Percentiles rank a stretch among this genome's conserved stretches.
These are phyloP conservation scores for Hyphantria cunea DNA, from an alignment of 1,140 invertebrate genomes.

Conservation along the genomic window DNA sequence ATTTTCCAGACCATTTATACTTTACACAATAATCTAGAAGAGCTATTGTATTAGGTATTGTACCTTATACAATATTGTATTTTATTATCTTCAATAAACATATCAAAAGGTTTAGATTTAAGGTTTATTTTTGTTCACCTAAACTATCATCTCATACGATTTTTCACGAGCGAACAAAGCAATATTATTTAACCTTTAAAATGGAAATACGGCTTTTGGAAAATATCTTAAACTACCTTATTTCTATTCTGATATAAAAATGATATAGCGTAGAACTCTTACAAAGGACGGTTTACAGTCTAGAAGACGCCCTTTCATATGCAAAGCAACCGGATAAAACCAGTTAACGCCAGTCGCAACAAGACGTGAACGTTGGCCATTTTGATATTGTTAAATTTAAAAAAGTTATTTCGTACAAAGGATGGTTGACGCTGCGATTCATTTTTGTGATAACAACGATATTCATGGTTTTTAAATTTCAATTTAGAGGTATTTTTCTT, in stretches of 20 bases:
- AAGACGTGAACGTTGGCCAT: constrained; percentile 20
- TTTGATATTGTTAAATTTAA: constrained; percentile 15
- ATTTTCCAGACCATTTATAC: neutral
- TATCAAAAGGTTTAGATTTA: too few species aligned
- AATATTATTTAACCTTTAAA: too few species aligned
- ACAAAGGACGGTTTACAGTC: constrained; percentile 20
- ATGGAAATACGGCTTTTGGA: neutral
- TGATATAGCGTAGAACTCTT: constrained; percentile 15
- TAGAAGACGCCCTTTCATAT: constrained; percentile 27
- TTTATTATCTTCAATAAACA: too few species aligned
- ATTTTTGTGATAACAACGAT: constrained; percentile 13
- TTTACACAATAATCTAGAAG: neutral
- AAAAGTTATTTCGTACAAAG: constrained; percentile 15
- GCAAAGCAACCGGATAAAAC: constrained; percentile 25
- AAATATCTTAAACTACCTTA: neutral
- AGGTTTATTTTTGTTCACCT: too few species aligned
- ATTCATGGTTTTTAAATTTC: neutral
- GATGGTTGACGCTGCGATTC: constrained; percentile 5
- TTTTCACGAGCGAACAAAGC: too few species aligned
- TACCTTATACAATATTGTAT: too few species aligned
- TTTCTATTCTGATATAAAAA: constrained; percentile 23
- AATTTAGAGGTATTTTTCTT: neutral
- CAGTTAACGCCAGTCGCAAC: constrained; percentile 22
- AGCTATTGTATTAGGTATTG: too few species aligned
- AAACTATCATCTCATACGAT: too few species aligned